Base-by-base conservation (phyloP, 2,797 vertebrate species). In the Peromyscus nudipes region DNA sequence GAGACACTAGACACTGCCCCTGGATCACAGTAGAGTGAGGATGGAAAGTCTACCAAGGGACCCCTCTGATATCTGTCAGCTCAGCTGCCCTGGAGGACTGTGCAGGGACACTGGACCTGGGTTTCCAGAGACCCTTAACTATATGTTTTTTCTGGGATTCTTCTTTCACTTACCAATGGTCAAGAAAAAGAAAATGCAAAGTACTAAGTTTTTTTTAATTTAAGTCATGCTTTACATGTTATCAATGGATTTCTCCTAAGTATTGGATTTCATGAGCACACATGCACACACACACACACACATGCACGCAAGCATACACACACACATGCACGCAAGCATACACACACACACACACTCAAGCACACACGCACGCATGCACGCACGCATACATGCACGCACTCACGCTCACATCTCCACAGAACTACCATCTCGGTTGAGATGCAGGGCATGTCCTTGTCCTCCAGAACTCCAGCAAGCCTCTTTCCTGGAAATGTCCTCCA, bases 111-210 rank as follows among this genome's bases (percentile, higher is more conserved):
- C 9, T 29, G 31, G 6, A 57, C 83, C 19, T 57, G 27, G 43
- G 85, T 76, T 62, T 90, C 65, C 91, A 62, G 91, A 94, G 9
- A 37, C 67, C 55, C 49, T 60, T 40, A 43, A 29, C 14, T 82
- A 31, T 34, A 52, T 3, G 7, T 88, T 79, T 86, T 65, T 83
- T 40, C 87, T 81, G 46, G 75, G 43, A 67, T 95, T 77, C 65
- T 73, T 91, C 65, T 62, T 94, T 82, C 67, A 64, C 60, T 95
- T 94, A 91, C 75, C 83, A 69, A n/a, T n/a, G 43, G 77, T 46
- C 80, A 85, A 89, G 85, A 31, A 92, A 95, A 81, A 84, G 73
- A 80, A 95, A 95, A 64, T 64, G 17, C 19, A 43, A 77, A 67
- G 89, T 60, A n/a, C 64, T 80, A 29, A 92, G 43, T 6, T 10